Percentiles rank a stretch among this genome's conserved stretches.
phyloP scores from a whole-genome alignment of 2,113 vertebrate genomes.

The Picathartes gymnocephalus region DNA sequence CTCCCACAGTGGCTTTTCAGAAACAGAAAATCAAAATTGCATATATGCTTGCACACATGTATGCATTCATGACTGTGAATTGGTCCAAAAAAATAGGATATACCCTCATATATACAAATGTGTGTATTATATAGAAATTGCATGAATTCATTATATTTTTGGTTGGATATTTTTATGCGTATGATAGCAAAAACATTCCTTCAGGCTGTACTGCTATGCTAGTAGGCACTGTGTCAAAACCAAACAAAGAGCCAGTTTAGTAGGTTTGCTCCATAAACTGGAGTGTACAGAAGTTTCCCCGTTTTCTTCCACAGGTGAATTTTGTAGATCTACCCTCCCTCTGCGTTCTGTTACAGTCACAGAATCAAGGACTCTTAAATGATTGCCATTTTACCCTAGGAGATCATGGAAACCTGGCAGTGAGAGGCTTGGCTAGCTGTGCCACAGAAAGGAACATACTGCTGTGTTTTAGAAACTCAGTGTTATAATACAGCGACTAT shows the following conservation, averaged over 20 bases:
- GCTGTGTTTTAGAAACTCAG: not conserved
- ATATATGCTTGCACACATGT: not conserved
- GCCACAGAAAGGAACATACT: not conserved
- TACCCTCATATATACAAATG: not conserved
- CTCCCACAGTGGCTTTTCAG: not conserved
- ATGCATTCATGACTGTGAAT: not conserved
- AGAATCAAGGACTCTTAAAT: not conserved
- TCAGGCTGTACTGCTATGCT: not conserved
- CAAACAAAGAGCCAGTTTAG: slow-evolving; percentile 55
- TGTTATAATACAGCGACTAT: not conserved
- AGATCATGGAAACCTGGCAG: slow-evolving; percentile 47
- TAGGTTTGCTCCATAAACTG: not conserved
- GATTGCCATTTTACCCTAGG: not conserved
- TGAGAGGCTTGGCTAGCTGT: not conserved
- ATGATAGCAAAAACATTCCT: slow-evolving; percentile 60
- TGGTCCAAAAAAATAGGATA: not conserved
- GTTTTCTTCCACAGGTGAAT: slow-evolving; percentile 29
- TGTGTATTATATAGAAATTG: not conserved
- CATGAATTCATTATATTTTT: slow-evolving; percentile 19
- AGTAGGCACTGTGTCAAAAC: slow-evolving; percentile 41
- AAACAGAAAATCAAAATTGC: not conserved
- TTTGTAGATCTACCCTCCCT: slow-evolving; percentile 33
- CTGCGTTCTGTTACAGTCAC: not conserved
- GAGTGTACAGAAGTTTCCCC: not conserved
- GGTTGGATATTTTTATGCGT: slow-evolving; percentile 19